Evolutionary conservation across 2,113 vertebrate genomes (phyloP).

Genomic region (Podarcis raffonei): DNA sequence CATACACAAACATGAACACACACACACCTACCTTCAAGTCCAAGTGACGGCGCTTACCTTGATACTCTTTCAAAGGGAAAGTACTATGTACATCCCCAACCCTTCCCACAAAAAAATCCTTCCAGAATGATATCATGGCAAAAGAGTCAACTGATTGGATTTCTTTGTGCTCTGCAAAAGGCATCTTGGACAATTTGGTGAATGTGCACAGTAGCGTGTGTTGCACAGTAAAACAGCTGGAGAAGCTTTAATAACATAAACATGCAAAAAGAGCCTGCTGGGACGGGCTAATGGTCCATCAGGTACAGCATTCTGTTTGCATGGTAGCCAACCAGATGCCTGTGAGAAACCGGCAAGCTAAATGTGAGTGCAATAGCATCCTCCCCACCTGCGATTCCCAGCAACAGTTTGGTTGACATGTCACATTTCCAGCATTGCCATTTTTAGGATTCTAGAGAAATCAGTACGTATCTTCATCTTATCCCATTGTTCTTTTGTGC

Average conservation of each 20-base stretch:
- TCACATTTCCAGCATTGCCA: not conserved
- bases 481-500: not conserved
- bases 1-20: not conserved
- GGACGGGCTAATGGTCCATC: too few relatives aligned
- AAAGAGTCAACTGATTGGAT: not conserved
- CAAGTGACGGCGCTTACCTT: not conserved
- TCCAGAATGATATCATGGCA: not conserved
- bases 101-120: not conserved
- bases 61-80: not conserved
- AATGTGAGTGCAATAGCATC: too few relatives aligned
- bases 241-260: not conserved
- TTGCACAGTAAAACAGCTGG: not conserved
- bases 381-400: too few relatives aligned
- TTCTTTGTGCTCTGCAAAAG: not conserved
- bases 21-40: not conserved
- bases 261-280: not conserved
- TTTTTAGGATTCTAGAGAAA: not conserved
- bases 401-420: not conserved
- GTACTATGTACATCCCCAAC: not conserved
- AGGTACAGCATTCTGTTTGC: too few relatives aligned
- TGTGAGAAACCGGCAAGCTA: too few relatives aligned
- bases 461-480: not conserved
- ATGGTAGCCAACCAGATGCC: too few relatives aligned
- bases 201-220: not conserved
- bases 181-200: not conserved